A percentile compares a stretch with the other conserved stretches of the same genome.
phyloP scores from a whole-genome alignment of 2,888 invertebrate genomes.

The Pristionchus exspectatus region DNA sequence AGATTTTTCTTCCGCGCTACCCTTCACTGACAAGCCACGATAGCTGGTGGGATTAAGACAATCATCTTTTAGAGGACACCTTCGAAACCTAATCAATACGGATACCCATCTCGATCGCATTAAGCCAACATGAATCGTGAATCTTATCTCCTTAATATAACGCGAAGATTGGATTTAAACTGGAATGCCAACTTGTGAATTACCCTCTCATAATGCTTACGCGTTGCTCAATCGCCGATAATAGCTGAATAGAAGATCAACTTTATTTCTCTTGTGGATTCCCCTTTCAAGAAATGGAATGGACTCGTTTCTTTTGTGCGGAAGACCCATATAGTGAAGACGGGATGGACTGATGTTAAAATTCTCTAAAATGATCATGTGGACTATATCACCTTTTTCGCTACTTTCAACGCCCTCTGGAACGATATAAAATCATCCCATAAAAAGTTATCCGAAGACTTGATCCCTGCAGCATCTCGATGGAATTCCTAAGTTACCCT shows the following conservation, averaged over 20 bases:
- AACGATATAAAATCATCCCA: background rate
- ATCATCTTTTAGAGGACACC: background rate
- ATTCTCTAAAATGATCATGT: background rate
- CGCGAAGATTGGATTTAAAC: background rate
- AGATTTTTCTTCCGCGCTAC: background rate
- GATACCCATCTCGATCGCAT: background rate
- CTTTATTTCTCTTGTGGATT: conserved; percentile 7
- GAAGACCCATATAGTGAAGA: background rate
- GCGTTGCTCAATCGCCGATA: background rate
- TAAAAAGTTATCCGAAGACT: background rate
- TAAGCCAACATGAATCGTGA: background rate
- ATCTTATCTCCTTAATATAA: background rate
- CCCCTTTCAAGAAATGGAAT: background rate
- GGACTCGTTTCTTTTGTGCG: background rate
- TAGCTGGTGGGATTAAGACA: conserved; percentile 34
- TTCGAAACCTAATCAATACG: background rate
- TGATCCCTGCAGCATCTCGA: background rate
- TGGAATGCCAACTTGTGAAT: conserved; percentile 20
- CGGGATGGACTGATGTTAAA: too few species aligned
- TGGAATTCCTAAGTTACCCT: conserved; percentile 23
- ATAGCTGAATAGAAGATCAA: conserved; percentile 21
- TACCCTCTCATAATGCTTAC: background rate
- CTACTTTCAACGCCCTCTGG: background rate
- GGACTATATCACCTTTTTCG: background rate
- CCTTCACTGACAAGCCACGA: background rate